A percentile compares a stretch with the other conserved stretches of the same genome.
Conservation (phyloP, 2,888 invertebrate genomes). For the Diploptera punctata region DNA sequence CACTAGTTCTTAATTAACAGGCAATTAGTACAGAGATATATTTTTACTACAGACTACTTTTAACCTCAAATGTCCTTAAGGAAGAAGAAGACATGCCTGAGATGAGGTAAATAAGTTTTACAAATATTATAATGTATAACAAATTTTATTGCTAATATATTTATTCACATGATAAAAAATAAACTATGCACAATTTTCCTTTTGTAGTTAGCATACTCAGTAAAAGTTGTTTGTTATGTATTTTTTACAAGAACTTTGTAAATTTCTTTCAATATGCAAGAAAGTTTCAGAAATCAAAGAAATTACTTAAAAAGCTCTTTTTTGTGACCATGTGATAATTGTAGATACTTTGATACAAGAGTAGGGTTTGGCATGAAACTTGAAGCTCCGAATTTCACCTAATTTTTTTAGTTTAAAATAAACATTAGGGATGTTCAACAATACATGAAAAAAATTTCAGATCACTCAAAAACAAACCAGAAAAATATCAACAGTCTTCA, state of each 20-base stretch:
- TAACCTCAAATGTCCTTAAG: too few relatives aligned
- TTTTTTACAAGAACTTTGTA: slow-evolving; percentile 39
- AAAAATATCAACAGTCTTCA: too few relatives aligned
- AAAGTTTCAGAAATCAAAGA: slow-evolving; percentile 24
- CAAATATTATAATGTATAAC: slow-evolving; percentile 57
- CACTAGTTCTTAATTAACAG: too few relatives aligned
- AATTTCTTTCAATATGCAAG: slow-evolving; percentile 15
- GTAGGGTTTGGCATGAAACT: too few relatives aligned
- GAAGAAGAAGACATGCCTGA: too few relatives aligned
- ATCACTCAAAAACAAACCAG: too few relatives aligned
- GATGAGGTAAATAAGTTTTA: slow-evolving; percentile 23
- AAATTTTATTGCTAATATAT: slow-evolving; percentile 69
- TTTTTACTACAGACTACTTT: too few relatives aligned
- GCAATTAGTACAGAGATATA: too few relatives aligned
- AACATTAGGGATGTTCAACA: too few relatives aligned
- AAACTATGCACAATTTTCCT: slow-evolving; percentile 65
- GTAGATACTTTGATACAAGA: slow-evolving; percentile 38
- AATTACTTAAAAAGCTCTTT: slow-evolving; percentile 36
- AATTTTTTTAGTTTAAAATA: too few relatives aligned
- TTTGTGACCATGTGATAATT: slow-evolving; percentile 33
- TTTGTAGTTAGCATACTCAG: slow-evolving; percentile 46
- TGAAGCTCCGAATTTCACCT: too few relatives aligned
- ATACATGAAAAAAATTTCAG: too few relatives aligned
- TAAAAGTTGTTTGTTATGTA: slow-evolving; percentile 43
- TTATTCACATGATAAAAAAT: slow-evolving; percentile 72